These are phyloP conservation scores for Scleropages formosus DNA, from an alignment of 2,797 vertebrate genomes.

Conservation along the genomic window DNA sequence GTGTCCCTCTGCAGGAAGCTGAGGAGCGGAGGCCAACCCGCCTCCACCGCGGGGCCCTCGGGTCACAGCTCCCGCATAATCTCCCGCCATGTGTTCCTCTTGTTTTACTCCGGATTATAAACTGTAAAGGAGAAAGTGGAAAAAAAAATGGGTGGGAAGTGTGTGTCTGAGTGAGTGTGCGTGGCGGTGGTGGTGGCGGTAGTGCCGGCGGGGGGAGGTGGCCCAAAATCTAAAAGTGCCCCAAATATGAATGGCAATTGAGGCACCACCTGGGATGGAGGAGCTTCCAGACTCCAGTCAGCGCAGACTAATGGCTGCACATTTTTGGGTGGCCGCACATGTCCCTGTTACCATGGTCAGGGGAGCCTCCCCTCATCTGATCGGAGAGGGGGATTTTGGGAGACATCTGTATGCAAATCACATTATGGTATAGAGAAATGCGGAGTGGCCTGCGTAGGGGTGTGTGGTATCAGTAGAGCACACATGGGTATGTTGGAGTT, in stretches of 20 bases:
- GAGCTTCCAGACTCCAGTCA: slow-evolving; percentile 33
- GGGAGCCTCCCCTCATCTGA: slow-evolving; percentile 34
- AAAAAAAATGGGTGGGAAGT: neutral
- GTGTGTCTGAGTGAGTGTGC: slow-evolving; percentile 28
- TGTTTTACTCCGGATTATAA: slow-evolving; percentile 35
- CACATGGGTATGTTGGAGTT: slow-evolving; percentile 42
- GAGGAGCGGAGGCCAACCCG: neutral
- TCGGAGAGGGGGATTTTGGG: slow-evolving; percentile 50
- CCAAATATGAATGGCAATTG: slow-evolving; percentile 44
- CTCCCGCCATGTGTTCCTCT: slow-evolving; percentile 39
- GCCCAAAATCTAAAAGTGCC: slow-evolving; percentile 41
- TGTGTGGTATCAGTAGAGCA: slow-evolving; percentile 55
- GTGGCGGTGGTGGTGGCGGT: slow-evolving; percentile 34
- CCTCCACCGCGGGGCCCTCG: slow-evolving; percentile 16
- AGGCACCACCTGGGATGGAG: slow-evolving; percentile 49
- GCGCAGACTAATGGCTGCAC: neutral
- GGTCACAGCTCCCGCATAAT: slow-evolving; percentile 32
- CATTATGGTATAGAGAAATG: slow-evolving; percentile 53
- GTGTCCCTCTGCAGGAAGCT: slow-evolving; percentile 27
- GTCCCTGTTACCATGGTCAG: slow-evolving; percentile 23
- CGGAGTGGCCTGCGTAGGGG: slow-evolving; percentile 32
- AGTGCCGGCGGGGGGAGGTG: neutral
- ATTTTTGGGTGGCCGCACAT: slow-evolving; percentile 9
- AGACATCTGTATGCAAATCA: slow-evolving; percentile 93
- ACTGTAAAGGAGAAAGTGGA: slow-evolving; percentile 17